phyloP scores from a whole-genome alignment of 2,888 invertebrate genomes.

The Caenorhabditis sp. region DNA sequence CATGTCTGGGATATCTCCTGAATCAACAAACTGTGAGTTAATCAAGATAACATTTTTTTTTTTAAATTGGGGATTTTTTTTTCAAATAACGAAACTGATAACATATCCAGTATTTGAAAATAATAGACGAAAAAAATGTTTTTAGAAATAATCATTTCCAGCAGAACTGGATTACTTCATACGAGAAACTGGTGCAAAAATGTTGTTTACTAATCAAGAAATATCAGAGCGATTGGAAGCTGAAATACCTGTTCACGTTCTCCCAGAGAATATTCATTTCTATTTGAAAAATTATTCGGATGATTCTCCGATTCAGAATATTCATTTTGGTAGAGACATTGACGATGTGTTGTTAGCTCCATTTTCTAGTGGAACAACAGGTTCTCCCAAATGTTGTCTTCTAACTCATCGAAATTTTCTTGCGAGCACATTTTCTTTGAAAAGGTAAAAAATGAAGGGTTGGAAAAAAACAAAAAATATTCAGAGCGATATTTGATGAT shows the following conservation, averaged over 20 bases:
- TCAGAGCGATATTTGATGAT: constrained; percentile 49
- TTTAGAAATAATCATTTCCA: background rate
- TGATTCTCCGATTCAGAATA: background rate
- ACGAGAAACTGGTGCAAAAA: constrained; percentile 16
- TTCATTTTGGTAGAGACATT: constrained; percentile 12
- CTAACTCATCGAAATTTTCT: constrained; percentile 65
- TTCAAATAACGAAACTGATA: no score
- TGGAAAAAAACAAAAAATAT: constrained; percentile 7
- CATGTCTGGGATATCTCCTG: constrained; percentile 47
- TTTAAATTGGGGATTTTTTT: no score
- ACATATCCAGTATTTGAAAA: no score
- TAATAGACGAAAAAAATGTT: no score
- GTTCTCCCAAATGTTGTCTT: constrained; percentile 62
- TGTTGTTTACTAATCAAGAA: constrained; percentile 11
- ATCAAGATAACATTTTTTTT: no score
- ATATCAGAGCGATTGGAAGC: background rate
- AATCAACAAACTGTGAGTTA: constrained; percentile 37
- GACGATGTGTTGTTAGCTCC: constrained; percentile 51
- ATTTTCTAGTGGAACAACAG: constrained; percentile 63
- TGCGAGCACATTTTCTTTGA: constrained; percentile 57
- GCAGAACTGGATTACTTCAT: constrained; percentile 29
- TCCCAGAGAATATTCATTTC: background rate
- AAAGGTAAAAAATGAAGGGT: constrained; percentile 42
- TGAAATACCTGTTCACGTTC: background rate
- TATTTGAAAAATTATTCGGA: background rate